Evolutionary conservation across 2,888 invertebrate genomes (phyloP), one percentile per base, ranked within the genome.

Genomic region (Bugula neritina): DNA sequence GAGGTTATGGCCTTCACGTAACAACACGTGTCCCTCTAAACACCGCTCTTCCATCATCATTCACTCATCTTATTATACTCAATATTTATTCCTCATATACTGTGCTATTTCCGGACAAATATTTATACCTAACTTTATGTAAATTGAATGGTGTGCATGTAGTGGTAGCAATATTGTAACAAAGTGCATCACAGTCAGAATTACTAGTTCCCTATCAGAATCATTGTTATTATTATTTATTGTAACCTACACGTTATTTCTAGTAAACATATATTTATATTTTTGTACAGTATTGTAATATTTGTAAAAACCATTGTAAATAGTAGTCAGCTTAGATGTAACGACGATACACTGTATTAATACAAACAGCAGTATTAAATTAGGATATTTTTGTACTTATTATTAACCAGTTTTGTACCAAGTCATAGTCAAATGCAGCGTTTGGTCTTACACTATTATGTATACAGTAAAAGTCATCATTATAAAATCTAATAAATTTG

Each of bases 1-100:
- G 86, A 87, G 79, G 86, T 87, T 10, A 83, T 85, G 80, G 85
- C 86, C 31, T 86, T 54, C 70, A 54, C 43, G 2, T 70, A 52
- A 70, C 31, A 63, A 31, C 10, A 43, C 43, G 17, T 17, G 17
- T 17, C 43, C 43, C 5, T 17, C 17, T 43, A 43, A 43, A 43
- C 17, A 10, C 43, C 5, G 43, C 43, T 43, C 43, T 43, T 43
- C 43, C 43, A 43, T 17, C 43, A 43, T 17, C 43, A 43, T 43
- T 17, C 43, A 43, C 43, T 43, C 17, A 43, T 43, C 17, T 43
- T 43, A 43, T 43, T 43, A 43, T 43, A 43, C 43, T 43, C 43
- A 5, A 10, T 10, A 43, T 43, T 43, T 43, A 43, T 43, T 43
- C n/a, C n/a, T n/a, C 17, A 17, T 43, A 43, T 43, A 17, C 17